Conservation (phyloP, 2,888 invertebrate genomes). For the Temnothorax unifasciatus region DNA sequence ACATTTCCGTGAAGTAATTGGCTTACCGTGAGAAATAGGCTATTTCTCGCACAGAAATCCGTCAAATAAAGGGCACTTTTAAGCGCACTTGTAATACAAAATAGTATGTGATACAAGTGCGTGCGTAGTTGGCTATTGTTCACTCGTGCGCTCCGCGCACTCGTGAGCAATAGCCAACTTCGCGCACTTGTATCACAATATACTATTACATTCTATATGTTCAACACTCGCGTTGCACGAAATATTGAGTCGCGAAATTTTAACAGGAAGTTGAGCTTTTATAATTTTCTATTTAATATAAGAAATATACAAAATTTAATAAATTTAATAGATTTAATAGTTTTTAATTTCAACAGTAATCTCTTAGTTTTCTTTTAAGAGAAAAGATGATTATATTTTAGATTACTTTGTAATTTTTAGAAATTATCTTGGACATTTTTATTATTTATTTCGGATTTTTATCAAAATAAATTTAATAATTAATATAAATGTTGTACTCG, state of each 20-base stretch:
- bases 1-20: no score
- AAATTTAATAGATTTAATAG: not conserved
- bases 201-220: not conserved
- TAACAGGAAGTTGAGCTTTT: not conserved
- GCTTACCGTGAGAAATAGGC: no score
- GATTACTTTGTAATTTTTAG: not conserved
- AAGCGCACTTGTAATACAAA: no score
- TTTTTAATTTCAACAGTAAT: not conserved
- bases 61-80: no score
- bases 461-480: not conserved
- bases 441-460: not conserved
- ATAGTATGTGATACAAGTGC: no score
- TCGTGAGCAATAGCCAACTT: no score
- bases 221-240: not conserved
- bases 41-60: no score
- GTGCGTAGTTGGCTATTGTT: no score
- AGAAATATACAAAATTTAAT: not conserved
- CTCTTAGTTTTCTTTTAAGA: not conserved
- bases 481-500: not conserved
- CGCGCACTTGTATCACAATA: no score
- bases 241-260: not conserved
- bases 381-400: not conserved
- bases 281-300: conserved; percentile 3
- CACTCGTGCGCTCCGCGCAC: no score
- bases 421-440: not conserved